Evolutionary conservation across 2,888 invertebrate genomes (phyloP).

Genomic region (Sympetrum striolatum): DNA sequence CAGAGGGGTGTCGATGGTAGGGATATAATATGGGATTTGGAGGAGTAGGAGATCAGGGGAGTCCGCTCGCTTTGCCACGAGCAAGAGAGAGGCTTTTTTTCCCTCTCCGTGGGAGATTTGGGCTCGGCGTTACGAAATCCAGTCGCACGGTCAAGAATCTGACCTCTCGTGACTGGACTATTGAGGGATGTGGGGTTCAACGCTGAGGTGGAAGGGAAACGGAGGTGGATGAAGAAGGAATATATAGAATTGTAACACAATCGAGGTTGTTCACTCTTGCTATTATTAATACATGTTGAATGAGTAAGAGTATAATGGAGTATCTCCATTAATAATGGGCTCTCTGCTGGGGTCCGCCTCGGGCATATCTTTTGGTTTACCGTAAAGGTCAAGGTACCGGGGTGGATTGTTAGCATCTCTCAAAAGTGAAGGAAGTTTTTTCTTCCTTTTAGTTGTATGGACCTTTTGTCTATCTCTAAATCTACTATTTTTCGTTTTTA

Average conservation of each 20-base stretch:
- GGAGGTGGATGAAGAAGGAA: not conserved
- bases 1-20: not conserved
- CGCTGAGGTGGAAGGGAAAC: not conserved
- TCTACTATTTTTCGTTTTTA: too few species aligned
- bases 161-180: slow-evolving; percentile 38
- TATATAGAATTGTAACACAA: not conserved
- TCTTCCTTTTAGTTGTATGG: too few species aligned
- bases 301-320: too few species aligned
- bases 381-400: too few species aligned
- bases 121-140: slow-evolving; percentile 39
- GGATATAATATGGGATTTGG: not conserved
- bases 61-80: not conserved
- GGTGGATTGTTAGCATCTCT: too few species aligned
- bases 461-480: too few species aligned
- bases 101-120: slow-evolving; percentile 18
- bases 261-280: not conserved
- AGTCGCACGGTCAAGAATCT: slow-evolving; percentile 41
- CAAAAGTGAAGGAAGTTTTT: too few species aligned
- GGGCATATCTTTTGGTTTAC: too few species aligned
- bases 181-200: slow-evolving; percentile 7
- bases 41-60: not conserved
- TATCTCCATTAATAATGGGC: too few species aligned
- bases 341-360: too few species aligned
- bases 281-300: too few species aligned
- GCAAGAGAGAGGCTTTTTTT: not conserved